A percentile compares a stretch with the other conserved stretches of the same genome.
Conservation (phyloP, 92 coral and sea anemone species). For the Zoanthus solanderi region DNA sequence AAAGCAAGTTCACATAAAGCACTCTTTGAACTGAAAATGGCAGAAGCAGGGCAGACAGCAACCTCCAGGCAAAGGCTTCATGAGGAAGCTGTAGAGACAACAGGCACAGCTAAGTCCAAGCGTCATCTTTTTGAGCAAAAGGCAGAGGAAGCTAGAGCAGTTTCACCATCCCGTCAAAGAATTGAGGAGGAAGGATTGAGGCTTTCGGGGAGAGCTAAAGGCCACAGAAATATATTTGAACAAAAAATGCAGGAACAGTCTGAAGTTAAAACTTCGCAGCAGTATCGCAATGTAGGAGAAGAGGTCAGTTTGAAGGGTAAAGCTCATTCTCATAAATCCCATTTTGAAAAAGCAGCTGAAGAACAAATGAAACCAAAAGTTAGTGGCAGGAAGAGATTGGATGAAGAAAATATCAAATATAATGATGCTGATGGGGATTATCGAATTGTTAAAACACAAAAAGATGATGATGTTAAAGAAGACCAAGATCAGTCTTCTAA, state of each 20-base stretch:
- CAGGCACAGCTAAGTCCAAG: constrained; percentile 78
- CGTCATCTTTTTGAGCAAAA: constrained; percentile 81
- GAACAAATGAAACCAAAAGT: constrained; percentile 54
- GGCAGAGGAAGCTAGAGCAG: constrained; percentile 78
- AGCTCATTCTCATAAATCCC: constrained; percentile 57
- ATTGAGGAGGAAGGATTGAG: constrained; percentile 50
- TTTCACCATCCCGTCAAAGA: constrained; percentile 53
- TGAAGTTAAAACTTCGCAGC: constrained; percentile 55
- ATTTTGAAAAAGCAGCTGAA: constrained; percentile 67
- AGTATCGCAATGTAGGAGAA: constrained; percentile 51
- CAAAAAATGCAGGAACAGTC: constrained; percentile 73
- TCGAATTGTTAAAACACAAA: constrained; percentile 18
- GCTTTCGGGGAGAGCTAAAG: constrained; percentile 66
- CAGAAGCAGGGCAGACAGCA: constrained; percentile 61
- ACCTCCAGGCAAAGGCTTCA: constrained; percentile 63
- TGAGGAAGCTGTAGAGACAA: constrained; percentile 61
- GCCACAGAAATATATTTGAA: constrained; percentile 73
- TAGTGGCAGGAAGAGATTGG: constrained; percentile 47
- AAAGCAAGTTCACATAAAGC: constrained; percentile 71
- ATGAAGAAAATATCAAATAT: constrained; percentile 40
- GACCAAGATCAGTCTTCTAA: not conserved
- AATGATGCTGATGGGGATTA: constrained; percentile 26
- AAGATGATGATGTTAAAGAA: not conserved
- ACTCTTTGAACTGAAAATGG: constrained; percentile 72
- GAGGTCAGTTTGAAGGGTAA: constrained; percentile 61